Conservation (phyloP, 2,797 vertebrate genomes). For the Chaetophractus vellerosus region DNA sequence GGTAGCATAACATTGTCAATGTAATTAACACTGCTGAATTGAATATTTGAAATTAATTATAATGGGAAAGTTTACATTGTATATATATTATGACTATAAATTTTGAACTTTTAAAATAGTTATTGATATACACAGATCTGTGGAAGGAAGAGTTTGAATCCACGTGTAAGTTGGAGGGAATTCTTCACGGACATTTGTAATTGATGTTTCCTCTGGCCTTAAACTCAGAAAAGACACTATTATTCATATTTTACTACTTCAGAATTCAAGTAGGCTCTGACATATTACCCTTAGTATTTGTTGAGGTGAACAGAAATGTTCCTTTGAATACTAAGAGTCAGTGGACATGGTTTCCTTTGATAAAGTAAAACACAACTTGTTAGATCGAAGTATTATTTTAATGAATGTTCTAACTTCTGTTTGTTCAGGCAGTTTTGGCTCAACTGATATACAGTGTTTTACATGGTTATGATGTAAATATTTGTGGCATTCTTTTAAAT, state of each 20-base stretch:
- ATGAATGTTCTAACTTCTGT: not conserved
- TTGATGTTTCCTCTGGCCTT: not conserved
- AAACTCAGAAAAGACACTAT: not conserved
- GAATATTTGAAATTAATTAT: too few species aligned
- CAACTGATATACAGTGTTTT: not conserved
- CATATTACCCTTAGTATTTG: not conserved
- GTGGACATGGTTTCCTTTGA: not conserved
- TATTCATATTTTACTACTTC: not conserved
- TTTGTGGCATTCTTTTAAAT: not conserved
- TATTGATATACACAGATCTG: not conserved
- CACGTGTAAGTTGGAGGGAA: not conserved
- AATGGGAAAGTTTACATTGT: too few species aligned
- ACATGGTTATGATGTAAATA: not conserved
- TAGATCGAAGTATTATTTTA: not conserved
- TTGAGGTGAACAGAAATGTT: not conserved
- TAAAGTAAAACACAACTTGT: not conserved
- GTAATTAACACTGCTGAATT: too few species aligned
- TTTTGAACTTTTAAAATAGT: too few species aligned
- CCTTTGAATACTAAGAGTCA: not conserved
- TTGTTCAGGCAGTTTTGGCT: not conserved
- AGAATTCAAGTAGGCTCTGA: not conserved
- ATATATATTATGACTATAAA: too few species aligned
- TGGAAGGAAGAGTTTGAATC: not conserved
- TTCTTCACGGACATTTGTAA: not conserved
- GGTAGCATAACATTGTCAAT: too few species aligned